Evolutionary conservation across 2,888 invertebrate species (phyloP).

Genomic region (Suillia variegata): DNA sequence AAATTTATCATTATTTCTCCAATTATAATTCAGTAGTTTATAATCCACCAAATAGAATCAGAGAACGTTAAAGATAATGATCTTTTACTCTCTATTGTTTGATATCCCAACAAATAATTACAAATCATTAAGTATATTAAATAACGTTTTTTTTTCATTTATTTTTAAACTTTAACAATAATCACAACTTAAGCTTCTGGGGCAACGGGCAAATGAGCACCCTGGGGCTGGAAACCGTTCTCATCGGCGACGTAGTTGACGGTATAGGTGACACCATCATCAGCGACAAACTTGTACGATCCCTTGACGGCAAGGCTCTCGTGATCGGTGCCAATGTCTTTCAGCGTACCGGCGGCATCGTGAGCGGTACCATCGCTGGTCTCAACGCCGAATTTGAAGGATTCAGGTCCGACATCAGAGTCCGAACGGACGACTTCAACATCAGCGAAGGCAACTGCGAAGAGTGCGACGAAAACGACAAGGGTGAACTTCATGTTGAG

Average conservation of each 20-base stretch:
- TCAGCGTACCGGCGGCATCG: constrained; percentile 29
- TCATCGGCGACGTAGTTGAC: constrained; percentile 61
- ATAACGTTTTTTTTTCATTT: no score
- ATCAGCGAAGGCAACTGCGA: constrained; percentile 48
- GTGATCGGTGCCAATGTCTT: constrained; percentile 52
- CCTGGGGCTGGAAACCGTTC: constrained; percentile 53
- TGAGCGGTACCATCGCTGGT: constrained; percentile 40
- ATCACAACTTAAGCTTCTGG: no score
- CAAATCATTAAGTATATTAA: no score
- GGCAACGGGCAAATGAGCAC: constrained; percentile 63
- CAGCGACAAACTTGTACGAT: constrained; percentile 60
- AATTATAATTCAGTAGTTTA: no score
- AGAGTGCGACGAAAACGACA: constrained; percentile 56
- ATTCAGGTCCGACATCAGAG: constrained; percentile 63
- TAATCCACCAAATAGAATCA: no score
- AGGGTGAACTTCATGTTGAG: constrained; percentile 45
- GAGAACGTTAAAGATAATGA: no score
- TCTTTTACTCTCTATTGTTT: no score
- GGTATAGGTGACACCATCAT: constrained; percentile 65
- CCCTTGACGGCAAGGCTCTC: constrained; percentile 41
- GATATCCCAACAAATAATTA: no score
- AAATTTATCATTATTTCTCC: no score
- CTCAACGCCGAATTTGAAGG: constrained; percentile 61
- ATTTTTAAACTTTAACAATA: no score
- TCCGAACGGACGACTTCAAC: constrained; percentile 65